A percentile compares a stretch with the other conserved stretches of the same genome.
Conservation (phyloP, 2,113 vertebrate species). For the Lampris megalopsis region DNA sequence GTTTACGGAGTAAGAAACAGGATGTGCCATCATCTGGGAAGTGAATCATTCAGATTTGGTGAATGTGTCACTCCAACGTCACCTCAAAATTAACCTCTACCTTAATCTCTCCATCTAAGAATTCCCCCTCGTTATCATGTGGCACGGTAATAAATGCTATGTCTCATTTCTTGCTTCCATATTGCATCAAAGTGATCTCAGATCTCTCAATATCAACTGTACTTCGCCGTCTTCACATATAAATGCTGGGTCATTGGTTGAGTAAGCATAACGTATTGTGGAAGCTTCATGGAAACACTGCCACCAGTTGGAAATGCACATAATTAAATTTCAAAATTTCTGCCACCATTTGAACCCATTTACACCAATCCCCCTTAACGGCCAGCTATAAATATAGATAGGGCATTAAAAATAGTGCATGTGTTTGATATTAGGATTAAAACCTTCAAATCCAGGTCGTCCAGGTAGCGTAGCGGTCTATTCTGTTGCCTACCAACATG, state of each 20-base stretch:
- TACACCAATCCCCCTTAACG: slow-evolving; percentile 10
- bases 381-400: slow-evolving; percentile 46
- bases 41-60: slow-evolving; percentile 62
- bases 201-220: not conserved
- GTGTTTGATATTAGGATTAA: slow-evolving; percentile 66
- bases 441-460: slow-evolving; percentile 15
- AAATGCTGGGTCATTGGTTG: not conserved
- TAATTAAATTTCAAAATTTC: slow-evolving; percentile 12
- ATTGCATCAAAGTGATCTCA: not conserved
- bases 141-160: slow-evolving; percentile 22
- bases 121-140: slow-evolving; percentile 18
- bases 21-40: slow-evolving; percentile 69
- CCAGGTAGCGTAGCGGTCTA: too few species aligned
- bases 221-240: not conserved
- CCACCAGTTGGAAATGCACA: not conserved
- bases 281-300: not conserved
- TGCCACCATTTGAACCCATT: slow-evolving; percentile 27
- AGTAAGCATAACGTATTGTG: not conserved
- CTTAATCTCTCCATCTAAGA: slow-evolving; percentile 30
- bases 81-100: slow-evolving; percentile 10
- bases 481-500: too few species aligned
- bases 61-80: slow-evolving; percentile 39
- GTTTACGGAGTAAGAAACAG: slow-evolving; percentile 73
- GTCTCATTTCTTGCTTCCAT: slow-evolving; percentile 2
- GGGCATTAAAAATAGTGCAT: slow-evolving; percentile 38